These are phyloP conservation scores for Rhizoglyphus robini DNA, from an alignment of 1,140 invertebrate species.

Conservation along the genomic window DNA sequence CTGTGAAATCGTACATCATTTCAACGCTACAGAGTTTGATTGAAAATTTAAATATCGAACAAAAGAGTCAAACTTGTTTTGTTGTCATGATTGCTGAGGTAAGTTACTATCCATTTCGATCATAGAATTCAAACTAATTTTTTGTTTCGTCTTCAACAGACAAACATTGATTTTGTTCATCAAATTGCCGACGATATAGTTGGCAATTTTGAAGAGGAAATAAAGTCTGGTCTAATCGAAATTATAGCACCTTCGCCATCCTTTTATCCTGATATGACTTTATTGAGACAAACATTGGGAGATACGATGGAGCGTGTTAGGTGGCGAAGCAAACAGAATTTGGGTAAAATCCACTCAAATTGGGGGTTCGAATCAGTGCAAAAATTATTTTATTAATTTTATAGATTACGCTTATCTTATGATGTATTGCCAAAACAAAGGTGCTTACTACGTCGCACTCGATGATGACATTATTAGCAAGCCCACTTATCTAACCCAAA, in stretches of 20 bases:
- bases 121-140: conserved; percentile 14
- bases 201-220: conserved; percentile 53
- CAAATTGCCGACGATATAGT: conserved; percentile 45
- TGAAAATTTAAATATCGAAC: conserved; percentile 56
- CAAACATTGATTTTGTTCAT: conserved; percentile 33
- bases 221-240: conserved; percentile 69
- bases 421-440: conserved; percentile 67
- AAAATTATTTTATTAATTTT: background rate
- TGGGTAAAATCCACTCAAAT: conserved; percentile 31
- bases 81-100: conserved; percentile 79
- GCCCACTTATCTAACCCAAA: conserved; percentile 59
- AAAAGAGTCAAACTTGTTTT: conserved; percentile 65
- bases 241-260: conserved; percentile 65
- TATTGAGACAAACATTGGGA: conserved; percentile 59
- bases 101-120: conserved; percentile 22
- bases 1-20: conserved; percentile 74
- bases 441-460: conserved; percentile 53
- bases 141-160: conserved; percentile 32
- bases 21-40: conserved; percentile 71
- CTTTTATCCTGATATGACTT: conserved; percentile 72
- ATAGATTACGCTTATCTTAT: conserved; percentile 83
- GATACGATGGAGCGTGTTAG: conserved; percentile 71
- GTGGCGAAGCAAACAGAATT: conserved; percentile 92
- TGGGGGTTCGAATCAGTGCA: no score
- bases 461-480: conserved; percentile 92